Evolutionary conservation across 2,113 vertebrate genomes (phyloP), one percentile per base, ranked within the genome.

Genomic region (Australoheros scitulus): DNA sequence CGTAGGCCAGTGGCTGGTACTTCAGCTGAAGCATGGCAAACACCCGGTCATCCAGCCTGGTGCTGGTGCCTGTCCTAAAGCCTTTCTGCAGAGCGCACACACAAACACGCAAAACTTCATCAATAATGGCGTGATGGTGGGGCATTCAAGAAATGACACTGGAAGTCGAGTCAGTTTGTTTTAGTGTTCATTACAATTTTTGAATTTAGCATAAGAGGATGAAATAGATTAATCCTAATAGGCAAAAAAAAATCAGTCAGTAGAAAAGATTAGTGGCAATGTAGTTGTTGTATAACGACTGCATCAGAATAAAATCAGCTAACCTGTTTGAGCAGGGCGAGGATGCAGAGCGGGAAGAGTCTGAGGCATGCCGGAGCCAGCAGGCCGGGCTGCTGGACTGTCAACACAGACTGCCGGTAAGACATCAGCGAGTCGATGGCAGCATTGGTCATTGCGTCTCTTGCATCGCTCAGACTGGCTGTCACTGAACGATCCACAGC

Each of bases 21-120:
- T 99, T 99, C 87, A 99, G 96, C 94, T 99, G 97, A 90, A 95
- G 98, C 98, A 99, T 99, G 86, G 97, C 96, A 81, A 97, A 98
- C 83, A 97, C 95, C 8, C 98, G 96, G 57, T 99, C 98, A 87
- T 99, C 98, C 85, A 99, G 92, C 52, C 97, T 94, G 47, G 96
- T 94, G 57, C 93, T 97, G 52, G 97, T 98, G 63, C 98, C 97
- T 2, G 97, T 97, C 90, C 98, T 96, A 95, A 99, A 99, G 72
- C 97, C 96, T 95, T 97, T 98, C 98, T 99, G 93, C 72, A 72
- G 38, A 38, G 43, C 1, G 22, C 7, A 58, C 57, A 80, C 32
- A 88, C 17, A 76, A 58, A 78, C 26, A 80, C 26, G 43, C 91
- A 58, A 29, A 58, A 57, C 6, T 18, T 17, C 32, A 76, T 86